A percentile compares a stretch with the other conserved stretches of the same genome.
Evolutionary conservation across 2,113 vertebrate species (phyloP).

Genomic region (Chunga burmeisteri): DNA sequence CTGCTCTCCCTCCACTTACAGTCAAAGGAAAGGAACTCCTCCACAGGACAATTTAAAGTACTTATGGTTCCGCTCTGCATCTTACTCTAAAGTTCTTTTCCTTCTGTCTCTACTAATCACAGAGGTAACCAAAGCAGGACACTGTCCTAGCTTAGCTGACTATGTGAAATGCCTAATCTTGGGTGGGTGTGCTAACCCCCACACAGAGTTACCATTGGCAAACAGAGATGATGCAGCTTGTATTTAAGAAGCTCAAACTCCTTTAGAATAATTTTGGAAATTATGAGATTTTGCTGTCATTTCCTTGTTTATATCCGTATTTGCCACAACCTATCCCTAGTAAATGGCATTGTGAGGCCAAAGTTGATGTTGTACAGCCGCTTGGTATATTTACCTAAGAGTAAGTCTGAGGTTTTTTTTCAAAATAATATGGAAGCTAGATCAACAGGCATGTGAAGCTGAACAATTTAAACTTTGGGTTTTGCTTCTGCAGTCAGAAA

Average conservation of each 20-base stretch:
- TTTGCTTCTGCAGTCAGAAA: neutral
- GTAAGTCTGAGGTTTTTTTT: neutral
- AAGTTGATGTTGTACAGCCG: neutral
- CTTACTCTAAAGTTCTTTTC: neutral
- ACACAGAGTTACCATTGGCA: neutral
- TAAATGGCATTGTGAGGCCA: neutral
- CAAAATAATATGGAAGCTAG: neutral
- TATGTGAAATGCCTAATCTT: neutral
- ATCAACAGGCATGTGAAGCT: neutral
- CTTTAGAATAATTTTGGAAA: neutral
- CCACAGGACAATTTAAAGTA: conserved; percentile 1
- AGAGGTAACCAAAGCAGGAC: neutral
- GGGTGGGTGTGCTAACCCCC: neutral
- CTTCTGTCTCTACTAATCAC: neutral
- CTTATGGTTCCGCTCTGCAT: neutral
- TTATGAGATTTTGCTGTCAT: neutral
- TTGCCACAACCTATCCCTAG: neutral
- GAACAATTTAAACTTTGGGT: neutral
- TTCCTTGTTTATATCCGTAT: neutral
- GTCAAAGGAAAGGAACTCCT: conserved; percentile 1
- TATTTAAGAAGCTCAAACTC: neutral
- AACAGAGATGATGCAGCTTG: neutral
- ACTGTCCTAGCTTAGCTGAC: neutral
- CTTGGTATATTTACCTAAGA: neutral
- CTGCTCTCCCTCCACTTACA: neutral